Evolutionary conservation across 1,140 invertebrate genomes (phyloP), one percentile per base, ranked within the genome.

Genomic region (Amyelois transitella): DNA sequence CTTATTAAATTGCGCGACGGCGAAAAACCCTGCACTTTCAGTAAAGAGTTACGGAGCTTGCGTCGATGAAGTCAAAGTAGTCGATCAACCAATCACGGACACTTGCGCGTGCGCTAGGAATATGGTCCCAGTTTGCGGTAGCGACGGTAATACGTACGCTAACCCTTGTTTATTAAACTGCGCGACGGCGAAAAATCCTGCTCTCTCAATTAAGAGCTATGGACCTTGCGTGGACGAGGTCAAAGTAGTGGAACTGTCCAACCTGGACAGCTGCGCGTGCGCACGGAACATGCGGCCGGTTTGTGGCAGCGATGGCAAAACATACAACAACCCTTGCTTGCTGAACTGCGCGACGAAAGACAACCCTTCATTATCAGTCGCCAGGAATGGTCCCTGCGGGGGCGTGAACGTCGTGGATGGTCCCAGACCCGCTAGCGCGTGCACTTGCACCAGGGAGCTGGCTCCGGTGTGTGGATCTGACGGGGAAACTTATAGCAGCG

Each of bases 1-100:
- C 50, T 49, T 79, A 25, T 81, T 89, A 43, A 64, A 88, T 0
- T 91, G 90, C 64, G 64, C 60, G 0, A 53, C 38, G 6, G 51
- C 52, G 14, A 25, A 44, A 1, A 55, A 68, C 28, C 53, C 60
- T 0, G 45, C 51, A 1, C 44, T 81, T 7, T 38, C 24, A 2
- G 5, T 72, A 1, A 45, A 49, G 14, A 55, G 44, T 10, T 8
- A 8, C 6, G 67, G 63, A 19, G 14, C 32, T 1, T 72, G 69
- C 49, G 12, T 14, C 12, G n/a, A 14, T 6, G 6, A 14, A 38
- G 32, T 14, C 5, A 14, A 38, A 38, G 32, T 38, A 3, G 12
- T 6, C n/a, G 51, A 56, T 1, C 19, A 43, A 20, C 25, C 25
- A 19, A 2, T 1, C 1, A 10, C 1, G 20, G 22, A 21, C 1